phyloP scores from a whole-genome alignment of 1,140 invertebrate species.

The Temnothorax curvispinosus region DNA sequence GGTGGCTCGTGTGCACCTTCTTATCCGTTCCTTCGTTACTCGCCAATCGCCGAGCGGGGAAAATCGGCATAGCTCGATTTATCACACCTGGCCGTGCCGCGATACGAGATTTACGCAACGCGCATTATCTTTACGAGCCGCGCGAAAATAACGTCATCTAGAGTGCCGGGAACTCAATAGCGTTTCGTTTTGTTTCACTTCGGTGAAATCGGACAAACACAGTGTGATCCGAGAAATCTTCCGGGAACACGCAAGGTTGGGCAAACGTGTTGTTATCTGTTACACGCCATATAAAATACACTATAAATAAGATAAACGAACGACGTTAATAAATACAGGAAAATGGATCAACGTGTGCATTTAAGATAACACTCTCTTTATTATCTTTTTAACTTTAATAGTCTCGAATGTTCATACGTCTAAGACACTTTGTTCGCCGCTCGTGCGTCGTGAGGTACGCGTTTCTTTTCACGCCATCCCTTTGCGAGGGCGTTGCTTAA shows the following conservation, averaged over 20 bases:
- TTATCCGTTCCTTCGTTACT: conserved; percentile 4
- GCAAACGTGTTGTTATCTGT: background rate
- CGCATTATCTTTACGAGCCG: conserved; percentile 51
- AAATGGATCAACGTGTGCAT: background rate
- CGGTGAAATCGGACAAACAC: background rate
- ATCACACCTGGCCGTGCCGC: conserved; percentile 29
- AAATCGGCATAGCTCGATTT: conserved; percentile 42
- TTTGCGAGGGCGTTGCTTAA: conserved; percentile 18
- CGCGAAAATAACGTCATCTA: conserved; percentile 20
- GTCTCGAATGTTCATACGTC: background rate
- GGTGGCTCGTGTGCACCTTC: background rate
- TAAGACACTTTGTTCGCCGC: background rate
- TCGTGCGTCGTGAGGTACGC: background rate
- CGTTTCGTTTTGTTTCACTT: background rate
- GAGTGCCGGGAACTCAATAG: background rate
- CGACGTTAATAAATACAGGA: background rate
- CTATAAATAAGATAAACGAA: background rate
- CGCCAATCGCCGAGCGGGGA: conserved; percentile 9
- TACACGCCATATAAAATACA: background rate
- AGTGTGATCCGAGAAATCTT: background rate
- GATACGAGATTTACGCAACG: conserved; percentile 49
- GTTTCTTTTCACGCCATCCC: background rate
- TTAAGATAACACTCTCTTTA: background rate
- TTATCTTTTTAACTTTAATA: background rate
- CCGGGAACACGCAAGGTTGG: background rate